Evolutionary conservation across 2,113 vertebrate genomes (phyloP).

Genomic region (Cyphotilapia sp.): DNA sequence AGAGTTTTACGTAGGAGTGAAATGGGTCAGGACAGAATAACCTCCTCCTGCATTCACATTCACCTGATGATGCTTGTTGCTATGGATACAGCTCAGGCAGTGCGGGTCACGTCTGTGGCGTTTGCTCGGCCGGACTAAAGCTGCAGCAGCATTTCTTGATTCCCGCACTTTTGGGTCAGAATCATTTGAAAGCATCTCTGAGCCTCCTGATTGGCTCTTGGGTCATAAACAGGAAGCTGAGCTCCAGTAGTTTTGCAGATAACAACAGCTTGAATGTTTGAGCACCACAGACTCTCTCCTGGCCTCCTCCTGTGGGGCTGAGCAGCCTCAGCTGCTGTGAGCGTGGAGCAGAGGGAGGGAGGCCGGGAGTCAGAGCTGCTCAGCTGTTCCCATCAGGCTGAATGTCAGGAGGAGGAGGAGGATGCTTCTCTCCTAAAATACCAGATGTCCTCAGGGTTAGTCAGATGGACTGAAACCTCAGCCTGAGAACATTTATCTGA

Average conservation of each 20-base stretch:
- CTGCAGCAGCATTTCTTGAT: neutral
- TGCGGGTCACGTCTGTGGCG: neutral
- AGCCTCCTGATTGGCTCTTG: neutral
- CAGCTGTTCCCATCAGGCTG: slow-evolving; percentile 22
- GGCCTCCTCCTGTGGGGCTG: neutral
- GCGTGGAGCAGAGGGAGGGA: neutral
- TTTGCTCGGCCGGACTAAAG: neutral
- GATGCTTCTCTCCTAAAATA: neutral
- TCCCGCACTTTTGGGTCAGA: neutral
- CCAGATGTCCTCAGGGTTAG: slow-evolving; percentile 16
- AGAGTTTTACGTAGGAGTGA: neutral
- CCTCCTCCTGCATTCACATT: neutral
- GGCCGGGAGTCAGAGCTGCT: neutral
- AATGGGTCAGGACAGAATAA: neutral
- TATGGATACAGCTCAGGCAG: neutral
- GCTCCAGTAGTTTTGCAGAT: neutral
- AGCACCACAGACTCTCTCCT: neutral
- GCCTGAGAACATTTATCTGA: neutral
- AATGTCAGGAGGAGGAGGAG: slow-evolving; percentile 27
- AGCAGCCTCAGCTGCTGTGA: slow-evolving; percentile 6
- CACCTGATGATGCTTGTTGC: neutral
- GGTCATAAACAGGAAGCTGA: neutral
- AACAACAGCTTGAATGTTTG: neutral
- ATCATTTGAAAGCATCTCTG: neutral
- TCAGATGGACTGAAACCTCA: neutral